phyloP scores from a whole-genome alignment of 2,113 vertebrate species.

The Prochilodus magdalenae region DNA sequence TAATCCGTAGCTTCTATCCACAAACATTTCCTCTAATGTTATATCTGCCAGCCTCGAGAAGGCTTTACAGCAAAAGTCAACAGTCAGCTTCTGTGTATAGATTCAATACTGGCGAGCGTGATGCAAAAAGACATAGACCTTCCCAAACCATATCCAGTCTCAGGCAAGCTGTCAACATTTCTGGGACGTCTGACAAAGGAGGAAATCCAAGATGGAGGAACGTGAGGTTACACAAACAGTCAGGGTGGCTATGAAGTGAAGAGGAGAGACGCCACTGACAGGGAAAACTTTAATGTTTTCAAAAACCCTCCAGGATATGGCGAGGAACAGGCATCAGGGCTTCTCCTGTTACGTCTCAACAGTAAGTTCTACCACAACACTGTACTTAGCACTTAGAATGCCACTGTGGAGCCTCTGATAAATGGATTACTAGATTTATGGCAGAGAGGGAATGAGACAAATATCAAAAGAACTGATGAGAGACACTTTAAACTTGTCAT shows the following conservation, averaged over 20 bases:
- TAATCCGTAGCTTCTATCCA: neutral
- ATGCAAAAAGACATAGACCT: constrained; percentile 5
- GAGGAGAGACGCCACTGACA: constrained; percentile 28
- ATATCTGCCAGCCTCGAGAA: neutral
- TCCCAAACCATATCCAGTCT: neutral
- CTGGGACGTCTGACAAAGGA: constrained; percentile 27
- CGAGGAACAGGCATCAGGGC: neutral
- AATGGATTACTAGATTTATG: constrained; percentile 14
- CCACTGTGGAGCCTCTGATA: neutral
- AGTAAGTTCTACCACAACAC: constrained; percentile 16
- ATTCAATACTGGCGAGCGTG: constrained; percentile 22
- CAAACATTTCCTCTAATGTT: constrained; percentile 1
- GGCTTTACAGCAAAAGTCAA: constrained; percentile 3
- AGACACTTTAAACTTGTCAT: neutral
- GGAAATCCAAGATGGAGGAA: constrained; percentile 42
- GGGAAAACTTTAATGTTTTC: neutral
- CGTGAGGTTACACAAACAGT: constrained; percentile 39
- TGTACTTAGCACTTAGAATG: neutral
- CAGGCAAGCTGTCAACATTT: constrained; percentile 37
- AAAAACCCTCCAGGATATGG: constrained; percentile 1
- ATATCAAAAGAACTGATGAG: neutral
- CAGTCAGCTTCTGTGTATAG: constrained; percentile 4
- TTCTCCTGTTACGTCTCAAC: constrained; percentile 26
- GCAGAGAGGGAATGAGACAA: neutral
- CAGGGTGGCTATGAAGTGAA: constrained; percentile 16